Percentiles rank a stretch among this genome's conserved stretches.
These are phyloP conservation scores for Salpingus planirostris DNA, from an alignment of 2,888 invertebrate genomes.

Conservation along the genomic window DNA sequence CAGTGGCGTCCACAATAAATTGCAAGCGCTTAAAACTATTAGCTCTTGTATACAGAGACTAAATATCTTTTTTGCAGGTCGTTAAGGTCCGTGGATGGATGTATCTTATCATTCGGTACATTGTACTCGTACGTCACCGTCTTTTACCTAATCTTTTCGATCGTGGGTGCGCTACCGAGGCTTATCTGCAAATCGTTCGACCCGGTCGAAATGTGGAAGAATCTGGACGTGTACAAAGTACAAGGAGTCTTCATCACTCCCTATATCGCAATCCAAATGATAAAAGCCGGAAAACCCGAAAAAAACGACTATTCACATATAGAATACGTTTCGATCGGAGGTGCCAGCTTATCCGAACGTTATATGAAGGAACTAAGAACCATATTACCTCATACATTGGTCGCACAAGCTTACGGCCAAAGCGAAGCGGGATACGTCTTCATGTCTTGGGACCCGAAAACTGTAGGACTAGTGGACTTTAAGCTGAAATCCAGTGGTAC, in stretches of 20 bases:
- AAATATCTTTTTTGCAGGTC: neutral
- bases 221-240: no score
- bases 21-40: conserved; percentile 19
- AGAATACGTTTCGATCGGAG: neutral
- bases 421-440: neutral
- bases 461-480: neutral
- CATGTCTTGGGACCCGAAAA: neutral
- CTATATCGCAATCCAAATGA: neutral
- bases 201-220: neutral
- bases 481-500: neutral
- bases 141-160: neutral
- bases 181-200: no score
- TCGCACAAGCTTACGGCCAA: neutral
- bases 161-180: no score
- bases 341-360: neutral
- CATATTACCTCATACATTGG: neutral
- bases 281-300: neutral
- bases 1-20: conserved; percentile 12
- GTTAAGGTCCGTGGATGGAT: neutral
- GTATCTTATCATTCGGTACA: neutral
- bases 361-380: neutral
- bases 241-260: neutral
- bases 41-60: neutral
- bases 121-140: neutral
- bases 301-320: neutral